Conservation (phyloP, 2,113 vertebrate genomes). For the Nothobranchius kuhntae region DNA sequence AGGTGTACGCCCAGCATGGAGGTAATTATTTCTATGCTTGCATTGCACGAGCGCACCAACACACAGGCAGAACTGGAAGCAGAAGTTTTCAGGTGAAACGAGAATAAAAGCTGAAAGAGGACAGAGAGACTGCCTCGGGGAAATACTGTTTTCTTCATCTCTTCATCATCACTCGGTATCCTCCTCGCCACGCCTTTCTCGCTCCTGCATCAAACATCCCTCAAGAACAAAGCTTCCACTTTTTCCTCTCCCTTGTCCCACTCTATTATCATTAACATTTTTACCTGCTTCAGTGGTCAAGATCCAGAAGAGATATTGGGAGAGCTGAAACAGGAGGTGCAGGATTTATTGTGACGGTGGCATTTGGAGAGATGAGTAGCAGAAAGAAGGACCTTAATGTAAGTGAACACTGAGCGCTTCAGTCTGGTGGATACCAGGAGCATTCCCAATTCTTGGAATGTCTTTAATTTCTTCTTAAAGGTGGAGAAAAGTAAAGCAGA, state of each 20-base stretch:
- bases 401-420: background rate
- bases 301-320: no score
- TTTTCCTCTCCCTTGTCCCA: slow-evolving; percentile 1
- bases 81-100: slow-evolving; percentile 39
- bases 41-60: slow-evolving; percentile 12
- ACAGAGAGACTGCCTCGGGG: slow-evolving; percentile 30
- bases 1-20: slow-evolving; percentile 60
- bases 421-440: background rate
- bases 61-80: slow-evolving; percentile 3
- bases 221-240: background rate
- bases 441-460: background rate
- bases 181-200: slow-evolving; percentile 26
- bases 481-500: background rate
- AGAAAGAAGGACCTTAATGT: no score
- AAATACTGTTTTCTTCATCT: slow-evolving; percentile 23
- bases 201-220: slow-evolving; percentile 14
- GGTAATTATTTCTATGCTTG: slow-evolving; percentile 58
- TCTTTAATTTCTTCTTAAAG: slow-evolving; percentile 2
- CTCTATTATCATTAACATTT: slow-evolving; percentile 3
- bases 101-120: slow-evolving; percentile 33
- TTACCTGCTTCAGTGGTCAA: background rate
- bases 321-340: no score
- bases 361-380: background rate
- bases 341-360: no score
- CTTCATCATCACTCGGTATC: slow-evolving; percentile 23